A percentile compares a stretch with the other conserved stretches of the same genome.
Conservation (phyloP, 2,888 invertebrate genomes). For the Rugalucina vietnamica region DNA sequence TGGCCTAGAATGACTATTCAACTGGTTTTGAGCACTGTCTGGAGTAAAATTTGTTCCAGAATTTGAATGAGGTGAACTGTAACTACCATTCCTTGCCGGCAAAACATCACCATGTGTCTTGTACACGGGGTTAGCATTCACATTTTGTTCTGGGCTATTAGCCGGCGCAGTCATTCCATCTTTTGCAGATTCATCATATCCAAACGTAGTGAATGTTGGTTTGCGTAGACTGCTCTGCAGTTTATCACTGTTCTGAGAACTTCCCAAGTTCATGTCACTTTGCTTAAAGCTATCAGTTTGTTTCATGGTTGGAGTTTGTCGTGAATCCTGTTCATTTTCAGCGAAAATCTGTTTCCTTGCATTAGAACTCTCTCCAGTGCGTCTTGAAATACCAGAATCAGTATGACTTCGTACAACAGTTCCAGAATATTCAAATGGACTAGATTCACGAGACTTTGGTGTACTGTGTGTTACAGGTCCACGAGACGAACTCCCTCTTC, state of each 20-base stretch:
- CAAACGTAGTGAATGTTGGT: constrained; percentile 71
- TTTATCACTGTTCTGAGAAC: constrained; percentile 57
- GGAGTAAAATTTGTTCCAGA: constrained; percentile 27
- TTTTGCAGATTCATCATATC: constrained; percentile 56
- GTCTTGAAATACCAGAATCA: constrained; percentile 41
- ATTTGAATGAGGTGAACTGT: constrained; percentile 40
- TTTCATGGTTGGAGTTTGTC: not conserved
- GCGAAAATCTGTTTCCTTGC: constrained; percentile 9
- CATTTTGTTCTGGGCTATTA: constrained; percentile 35
- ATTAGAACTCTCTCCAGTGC: constrained; percentile 8
- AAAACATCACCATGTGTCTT: not conserved
- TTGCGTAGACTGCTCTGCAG: constrained; percentile 36
- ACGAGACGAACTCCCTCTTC: constrained; percentile 21
- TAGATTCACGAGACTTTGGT: constrained; percentile 66
- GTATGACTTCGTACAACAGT: constrained; percentile 60
- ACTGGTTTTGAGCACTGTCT: constrained; percentile 20
- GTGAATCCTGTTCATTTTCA: not conserved
- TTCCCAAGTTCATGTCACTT: constrained; percentile 16
- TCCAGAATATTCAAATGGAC: constrained; percentile 60
- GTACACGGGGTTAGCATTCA: not conserved
- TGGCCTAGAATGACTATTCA: not conserved
- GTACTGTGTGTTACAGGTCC: constrained; percentile 61
- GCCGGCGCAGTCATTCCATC: constrained; percentile 21
- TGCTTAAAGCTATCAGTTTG: not conserved
- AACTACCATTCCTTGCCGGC: not conserved